Conservation (phyloP, 2,113 vertebrate species). For the Trematocara variabile region DNA sequence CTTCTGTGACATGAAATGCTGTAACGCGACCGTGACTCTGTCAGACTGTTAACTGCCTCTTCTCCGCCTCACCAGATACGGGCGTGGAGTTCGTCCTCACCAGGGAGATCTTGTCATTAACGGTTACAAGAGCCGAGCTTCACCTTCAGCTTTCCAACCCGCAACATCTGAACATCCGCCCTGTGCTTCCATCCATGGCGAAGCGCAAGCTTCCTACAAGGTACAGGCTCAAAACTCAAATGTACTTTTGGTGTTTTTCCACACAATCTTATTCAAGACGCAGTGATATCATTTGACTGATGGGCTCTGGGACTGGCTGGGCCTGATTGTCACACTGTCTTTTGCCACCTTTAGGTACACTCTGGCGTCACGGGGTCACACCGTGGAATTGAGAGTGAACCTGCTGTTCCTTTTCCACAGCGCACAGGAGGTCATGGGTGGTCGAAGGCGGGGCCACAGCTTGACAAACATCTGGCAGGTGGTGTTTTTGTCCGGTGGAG, state of each 20-base stretch:
- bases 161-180: slow-evolving; percentile 59
- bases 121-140: slow-evolving; percentile 65
- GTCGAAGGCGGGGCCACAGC: not conserved
- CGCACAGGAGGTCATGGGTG: slow-evolving; percentile 51
- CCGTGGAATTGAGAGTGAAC: slow-evolving; percentile 68
- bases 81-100: slow-evolving; percentile 68
- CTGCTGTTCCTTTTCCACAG: slow-evolving; percentile 69
- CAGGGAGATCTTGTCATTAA: slow-evolving; percentile 56
- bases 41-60: not conserved
- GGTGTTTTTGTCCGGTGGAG: slow-evolving; percentile 12
- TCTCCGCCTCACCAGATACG: slow-evolving; percentile 43
- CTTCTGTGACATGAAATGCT: not conserved
- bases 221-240: slow-evolving; percentile 17
- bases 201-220: slow-evolving; percentile 65
- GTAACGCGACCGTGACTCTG: not conserved
- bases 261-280: not conserved
- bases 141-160: slow-evolving; percentile 75
- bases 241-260: not conserved
- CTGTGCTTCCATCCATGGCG: slow-evolving; percentile 59
- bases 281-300: not conserved
- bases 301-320: not conserved
- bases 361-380: slow-evolving; percentile 23
- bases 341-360: slow-evolving; percentile 56
- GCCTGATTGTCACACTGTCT: not conserved
- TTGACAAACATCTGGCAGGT: slow-evolving; percentile 44